These are phyloP conservation scores for Panzeria rudis DNA, from an alignment of 2,888 invertebrate species.

Conservation along the genomic window DNA sequence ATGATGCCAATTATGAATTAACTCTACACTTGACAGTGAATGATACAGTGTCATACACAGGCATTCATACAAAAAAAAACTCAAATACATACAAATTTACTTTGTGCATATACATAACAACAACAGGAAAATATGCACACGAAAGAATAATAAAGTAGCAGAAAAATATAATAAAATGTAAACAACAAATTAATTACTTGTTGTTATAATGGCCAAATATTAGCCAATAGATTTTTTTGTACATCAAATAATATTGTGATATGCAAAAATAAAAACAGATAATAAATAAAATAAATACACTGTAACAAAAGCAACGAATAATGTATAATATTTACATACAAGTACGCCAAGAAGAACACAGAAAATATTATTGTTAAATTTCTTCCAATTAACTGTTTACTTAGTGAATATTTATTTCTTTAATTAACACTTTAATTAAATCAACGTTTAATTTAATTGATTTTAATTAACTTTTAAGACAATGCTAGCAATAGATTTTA, in stretches of 20 bases:
- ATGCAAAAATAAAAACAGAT: slow-evolving; percentile 10
- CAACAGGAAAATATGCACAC: background rate
- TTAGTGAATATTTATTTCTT: no score
- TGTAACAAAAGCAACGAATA: background rate
- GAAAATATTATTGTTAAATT: no score
- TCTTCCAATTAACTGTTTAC: no score
- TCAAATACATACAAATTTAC: no score
- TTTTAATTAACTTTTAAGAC: no score
- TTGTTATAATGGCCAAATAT: slow-evolving; percentile 27
- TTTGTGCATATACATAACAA: no score
- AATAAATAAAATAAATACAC: slow-evolving; percentile 1
- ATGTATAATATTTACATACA: no score
- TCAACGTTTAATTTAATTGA: no score
- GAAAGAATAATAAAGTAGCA: slow-evolving; percentile 12
- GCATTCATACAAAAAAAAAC: background rate
- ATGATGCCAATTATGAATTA: slow-evolving; percentile 79
- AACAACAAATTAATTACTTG: slow-evolving; percentile 44
- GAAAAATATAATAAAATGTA: slow-evolving; percentile 9
- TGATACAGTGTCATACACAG: slow-evolving; percentile 8
- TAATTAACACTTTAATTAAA: no score
- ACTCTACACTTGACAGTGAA: slow-evolving; percentile 80
- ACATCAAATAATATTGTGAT: slow-evolving; percentile 3
- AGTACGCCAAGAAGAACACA: no score
- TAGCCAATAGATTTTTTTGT: slow-evolving; percentile 6
- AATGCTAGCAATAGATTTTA: no score